Base-by-base conservation (phyloP, 2,888 invertebrate species). In the Mamestra brassicae region DNA sequence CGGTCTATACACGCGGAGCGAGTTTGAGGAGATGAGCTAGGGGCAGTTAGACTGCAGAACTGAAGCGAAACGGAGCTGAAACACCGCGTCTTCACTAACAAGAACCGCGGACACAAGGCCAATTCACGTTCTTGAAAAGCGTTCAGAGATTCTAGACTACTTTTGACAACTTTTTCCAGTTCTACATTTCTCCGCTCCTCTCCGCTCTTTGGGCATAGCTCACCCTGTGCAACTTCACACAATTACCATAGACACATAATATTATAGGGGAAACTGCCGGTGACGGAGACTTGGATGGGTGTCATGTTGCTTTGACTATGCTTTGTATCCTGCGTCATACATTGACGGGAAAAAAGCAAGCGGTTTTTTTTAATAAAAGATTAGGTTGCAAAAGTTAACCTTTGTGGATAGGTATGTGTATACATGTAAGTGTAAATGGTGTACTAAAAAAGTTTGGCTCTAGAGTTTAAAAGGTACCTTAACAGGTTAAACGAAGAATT, bases 201-300 rank as follows among this genome's bases (percentile, higher is more conserved):
- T 8, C 54, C 17, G 5, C 17, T n/a, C 15, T 34, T 8, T 34
- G 15, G n/a, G 1, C 47, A 55, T 36, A 38, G 45, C 26, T 62
- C 52, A 13, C 13, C 2, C 8, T 26, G 10, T 26, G 34, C 10
- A 55, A 54, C 52, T 13, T 42, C 52, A 10, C 1, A 8, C 45
- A 65, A 47, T 73, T 76, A 36, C 65, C 66, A 54, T 54, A 54
- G 36, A 47, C 26, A 47, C 26, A 47, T 45, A 45, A 76, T 52
- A 63, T 62, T 17, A 13, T 55, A n/a, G 13, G 57, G 1, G 26
- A 42, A 36, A 7, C 54, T 47, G 67, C 47, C 1, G 38, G 4
- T 38, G 55, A 57, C 54, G 45, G 54, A 26, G 13, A 42, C 7
- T 42, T 11, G 0, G 36, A 52, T 3, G 52, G 45, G 17, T 61